Evolutionary conservation across 1,140 invertebrate genomes (phyloP).

Genomic region (Tenebrio molitor): DNA sequence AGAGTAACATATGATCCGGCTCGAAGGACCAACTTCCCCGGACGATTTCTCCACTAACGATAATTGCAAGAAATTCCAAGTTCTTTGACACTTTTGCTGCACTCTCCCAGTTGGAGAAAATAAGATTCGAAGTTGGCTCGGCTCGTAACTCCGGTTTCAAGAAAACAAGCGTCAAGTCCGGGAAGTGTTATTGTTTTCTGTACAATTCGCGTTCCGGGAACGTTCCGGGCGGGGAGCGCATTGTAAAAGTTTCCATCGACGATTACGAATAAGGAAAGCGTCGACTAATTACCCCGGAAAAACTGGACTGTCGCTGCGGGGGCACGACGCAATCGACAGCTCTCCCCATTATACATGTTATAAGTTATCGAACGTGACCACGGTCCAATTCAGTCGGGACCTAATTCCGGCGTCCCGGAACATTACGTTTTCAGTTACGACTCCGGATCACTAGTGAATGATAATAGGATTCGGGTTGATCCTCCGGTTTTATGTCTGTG

Average conservation of each 20-base stretch:
- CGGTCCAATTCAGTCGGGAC: not conserved
- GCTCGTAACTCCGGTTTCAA: no score
- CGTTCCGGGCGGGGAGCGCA: no score
- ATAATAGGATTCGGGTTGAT: not conserved
- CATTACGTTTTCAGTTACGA: not conserved
- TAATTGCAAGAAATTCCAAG: no score
- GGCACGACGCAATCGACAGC: not conserved
- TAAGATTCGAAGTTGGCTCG: no score
- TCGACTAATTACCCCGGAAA: not conserved
- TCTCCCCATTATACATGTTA: not conserved
- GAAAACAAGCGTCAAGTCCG: no score
- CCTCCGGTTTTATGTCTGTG: no score
- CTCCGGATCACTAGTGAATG: not conserved
- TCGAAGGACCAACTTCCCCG: no score
- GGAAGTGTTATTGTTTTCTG: not conserved
- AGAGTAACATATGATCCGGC: no score
- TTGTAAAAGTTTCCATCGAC: not conserved
- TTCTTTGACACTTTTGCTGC: no score
- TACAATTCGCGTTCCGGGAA: not conserved
- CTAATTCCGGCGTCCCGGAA: not conserved
- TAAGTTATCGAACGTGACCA: not conserved
- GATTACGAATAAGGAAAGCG: no score
- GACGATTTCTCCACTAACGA: no score
- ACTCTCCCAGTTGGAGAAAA: no score
- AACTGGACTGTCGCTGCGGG: not conserved